phyloP scores from a whole-genome alignment of 2,797 vertebrate species.

The Capromys pilorides region DNA sequence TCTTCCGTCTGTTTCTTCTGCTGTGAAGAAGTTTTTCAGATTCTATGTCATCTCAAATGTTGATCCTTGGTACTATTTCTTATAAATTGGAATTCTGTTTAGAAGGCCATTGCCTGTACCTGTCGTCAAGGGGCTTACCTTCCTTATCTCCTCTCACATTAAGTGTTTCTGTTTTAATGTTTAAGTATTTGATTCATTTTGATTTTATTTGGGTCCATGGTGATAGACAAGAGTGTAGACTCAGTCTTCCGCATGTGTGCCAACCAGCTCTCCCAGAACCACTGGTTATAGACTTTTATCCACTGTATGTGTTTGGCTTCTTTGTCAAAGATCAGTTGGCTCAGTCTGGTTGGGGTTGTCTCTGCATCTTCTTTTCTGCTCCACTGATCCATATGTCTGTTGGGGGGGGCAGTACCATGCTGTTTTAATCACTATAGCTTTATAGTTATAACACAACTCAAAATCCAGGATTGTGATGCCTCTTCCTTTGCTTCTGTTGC shows the following conservation, averaged over 20 bases:
- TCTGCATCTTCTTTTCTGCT: background rate
- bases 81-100: background rate
- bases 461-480: background rate
- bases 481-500: background rate
- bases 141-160: background rate
- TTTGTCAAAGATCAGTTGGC: background rate
- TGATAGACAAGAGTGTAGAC: background rate
- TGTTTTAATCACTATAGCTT: background rate
- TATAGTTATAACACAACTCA: background rate
- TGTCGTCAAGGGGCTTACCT: background rate
- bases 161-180: background rate
- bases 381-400: background rate
- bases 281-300: background rate
- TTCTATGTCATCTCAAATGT: background rate
- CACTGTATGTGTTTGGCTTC: background rate
- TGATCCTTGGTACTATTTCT: background rate
- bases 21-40: background rate
- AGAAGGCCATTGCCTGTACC: background rate
- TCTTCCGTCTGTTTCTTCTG: background rate
- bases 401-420: background rate
- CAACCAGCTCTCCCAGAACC: background rate
- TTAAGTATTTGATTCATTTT: background rate
- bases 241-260: background rate
- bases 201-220: background rate
- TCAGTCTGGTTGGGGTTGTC: background rate